Percentiles rank a stretch among this genome's conserved stretches.
Conservation (phyloP, 1,140 invertebrate species). For the Trissolcus basalis region DNA sequence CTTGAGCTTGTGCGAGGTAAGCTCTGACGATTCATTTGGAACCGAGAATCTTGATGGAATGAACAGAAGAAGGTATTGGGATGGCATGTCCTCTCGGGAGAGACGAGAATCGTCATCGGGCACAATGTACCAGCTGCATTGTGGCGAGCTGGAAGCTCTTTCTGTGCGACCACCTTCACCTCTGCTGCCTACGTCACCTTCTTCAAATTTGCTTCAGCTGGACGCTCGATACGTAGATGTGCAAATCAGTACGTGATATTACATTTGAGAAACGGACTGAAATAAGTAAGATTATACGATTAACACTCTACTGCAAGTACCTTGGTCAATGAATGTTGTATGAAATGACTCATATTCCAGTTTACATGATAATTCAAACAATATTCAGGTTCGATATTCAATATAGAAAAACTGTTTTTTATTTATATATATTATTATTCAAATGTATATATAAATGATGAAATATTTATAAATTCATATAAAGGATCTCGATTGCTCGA, state of each 20-base stretch:
- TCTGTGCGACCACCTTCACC: conserved; percentile 63
- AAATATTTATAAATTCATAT: conserved; percentile 27
- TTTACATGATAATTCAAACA: conserved; percentile 26
- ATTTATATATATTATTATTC: conserved; percentile 33
- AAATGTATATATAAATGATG: conserved; percentile 5
- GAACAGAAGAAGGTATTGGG: conserved; percentile 56
- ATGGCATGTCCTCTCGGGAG: conserved; percentile 61
- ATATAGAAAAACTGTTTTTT: conserved; percentile 32
- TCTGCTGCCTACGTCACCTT: conserved; percentile 60
- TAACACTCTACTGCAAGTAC: conserved; percentile 44
- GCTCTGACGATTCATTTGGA: too few species aligned
- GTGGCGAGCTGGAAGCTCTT: conserved; percentile 68
- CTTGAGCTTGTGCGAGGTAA: too few species aligned
- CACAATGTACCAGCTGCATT: conserved; percentile 71
- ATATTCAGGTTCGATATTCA: conserved; percentile 48
- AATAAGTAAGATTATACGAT: conserved; percentile 21
- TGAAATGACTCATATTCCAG: conserved; percentile 18
- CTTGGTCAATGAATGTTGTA: conserved; percentile 16
- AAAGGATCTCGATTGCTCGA: conserved; percentile 10
- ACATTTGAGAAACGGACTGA: conserved; percentile 42
- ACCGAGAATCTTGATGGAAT: too few species aligned
- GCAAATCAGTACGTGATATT: conserved; percentile 54
- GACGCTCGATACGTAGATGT: conserved; percentile 47
- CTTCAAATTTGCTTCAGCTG: conserved; percentile 65
- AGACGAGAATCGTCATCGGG: conserved; percentile 66